A percentile compares a stretch with the other conserved stretches of the same genome.
phyloP scores from a whole-genome alignment of 1,140 invertebrate species.

The Polypedilum pembai region DNA sequence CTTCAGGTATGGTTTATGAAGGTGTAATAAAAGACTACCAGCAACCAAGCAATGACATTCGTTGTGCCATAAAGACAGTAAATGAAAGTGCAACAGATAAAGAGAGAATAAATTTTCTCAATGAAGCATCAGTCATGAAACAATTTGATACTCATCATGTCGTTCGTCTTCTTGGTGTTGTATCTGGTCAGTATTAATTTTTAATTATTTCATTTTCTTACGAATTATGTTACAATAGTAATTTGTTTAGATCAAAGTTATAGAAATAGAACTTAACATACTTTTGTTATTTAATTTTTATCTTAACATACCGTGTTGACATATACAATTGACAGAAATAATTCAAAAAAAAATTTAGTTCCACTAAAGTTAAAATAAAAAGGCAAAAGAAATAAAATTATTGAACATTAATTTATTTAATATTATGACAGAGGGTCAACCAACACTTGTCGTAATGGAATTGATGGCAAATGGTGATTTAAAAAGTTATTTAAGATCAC shows the following conservation, averaged over 20 bases:
- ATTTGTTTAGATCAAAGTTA: too few species aligned
- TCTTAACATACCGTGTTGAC: too few species aligned
- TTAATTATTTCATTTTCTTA: too few species aligned
- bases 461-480: conserved; percentile 93
- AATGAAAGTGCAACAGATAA: conserved; percentile 79
- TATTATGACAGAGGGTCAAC: conserved; percentile 75
- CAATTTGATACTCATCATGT: conserved; percentile 90
- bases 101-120: conserved; percentile 87
- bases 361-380: too few species aligned
- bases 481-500: conserved; percentile 80
- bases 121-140: conserved; percentile 96
- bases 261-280: too few species aligned
- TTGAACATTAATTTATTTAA: too few species aligned
- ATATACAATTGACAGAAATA: too few species aligned
- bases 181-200: too few species aligned
- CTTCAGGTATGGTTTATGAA: conserved; percentile 46
- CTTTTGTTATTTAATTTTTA: too few species aligned
- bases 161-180: conserved; percentile 86
- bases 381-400: too few species aligned
- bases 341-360: too few species aligned
- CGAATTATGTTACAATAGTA: too few species aligned
- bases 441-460: conserved; percentile 96
- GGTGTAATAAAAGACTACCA: conserved; percentile 47
- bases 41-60: conserved; percentile 48
- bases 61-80: conserved; percentile 92